Evolutionary conservation across 2,113 vertebrate genomes (phyloP), one percentile per base, ranked within the genome.

Genomic region (Microtus richardsoni): DNA sequence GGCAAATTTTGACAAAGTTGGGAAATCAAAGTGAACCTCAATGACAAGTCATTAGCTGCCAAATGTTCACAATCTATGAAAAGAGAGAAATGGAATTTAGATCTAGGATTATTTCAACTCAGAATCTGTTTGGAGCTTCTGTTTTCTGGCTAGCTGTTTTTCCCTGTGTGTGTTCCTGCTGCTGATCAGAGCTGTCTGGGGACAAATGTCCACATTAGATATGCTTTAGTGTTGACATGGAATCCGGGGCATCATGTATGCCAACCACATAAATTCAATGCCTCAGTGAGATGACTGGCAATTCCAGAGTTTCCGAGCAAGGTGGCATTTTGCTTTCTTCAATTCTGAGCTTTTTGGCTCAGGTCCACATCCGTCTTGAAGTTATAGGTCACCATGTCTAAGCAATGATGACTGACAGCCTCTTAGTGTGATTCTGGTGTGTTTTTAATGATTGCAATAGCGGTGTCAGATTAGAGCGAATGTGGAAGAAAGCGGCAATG

Each of bases 401-500:
- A 17, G 39, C 4, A 0, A 0, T 71, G n/a, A 49, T 19, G 19
- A 12, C 11, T 12, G 39, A 16, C 28, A 49, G 11, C 0, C 5
- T 41, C 44, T 70, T 52, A 3, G 0, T n/a, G 12, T 22, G 58
- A 21, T 58, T 64, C 7, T 22, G 19, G 13, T 10, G 1, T 39
- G 3, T 83, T 62, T 92, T 93, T 92, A 97, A 75, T 75, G 89
- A 95, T 94, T 66, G 0, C 17, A 58, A 82, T 96, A 13, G 33
- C 62, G 66, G 96, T 62, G 21, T 33, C 68, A 85, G 12, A 70
- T 41, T 62, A 49, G 17, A 91, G 13, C 70, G 6, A 39, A 7
- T 36, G 30, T 44, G n/a, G 2, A 24, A 39, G 41, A 80, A 87
- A 89, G 30, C 70, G 21, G 33, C 33, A 84, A 60, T 87, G 12